phyloP scores from a whole-genome alignment of 2,797 vertebrate genomes.

The Carapus acus region DNA sequence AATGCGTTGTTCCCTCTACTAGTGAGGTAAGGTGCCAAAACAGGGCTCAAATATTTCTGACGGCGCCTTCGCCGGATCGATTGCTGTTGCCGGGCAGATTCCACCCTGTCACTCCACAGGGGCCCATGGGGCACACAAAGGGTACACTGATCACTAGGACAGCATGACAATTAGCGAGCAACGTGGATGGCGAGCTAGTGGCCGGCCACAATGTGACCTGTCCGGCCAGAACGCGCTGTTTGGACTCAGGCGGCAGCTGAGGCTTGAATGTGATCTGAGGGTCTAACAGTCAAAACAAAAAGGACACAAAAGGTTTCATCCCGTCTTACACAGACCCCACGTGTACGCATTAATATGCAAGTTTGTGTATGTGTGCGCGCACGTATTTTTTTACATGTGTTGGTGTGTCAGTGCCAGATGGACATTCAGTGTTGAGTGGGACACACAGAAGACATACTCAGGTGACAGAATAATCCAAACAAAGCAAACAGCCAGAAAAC shows the following conservation, averaged over 20 bases:
- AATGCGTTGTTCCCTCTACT: background rate
- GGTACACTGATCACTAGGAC: background rate
- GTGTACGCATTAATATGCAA: conserved; percentile 65
- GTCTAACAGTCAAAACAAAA: conserved; percentile 3
- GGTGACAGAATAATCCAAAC: conserved; percentile 66
- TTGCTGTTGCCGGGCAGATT: conserved; percentile 3
- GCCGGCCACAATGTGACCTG: conserved; percentile 23
- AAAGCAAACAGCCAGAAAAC: conserved; percentile 66
- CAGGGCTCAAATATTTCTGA: background rate
- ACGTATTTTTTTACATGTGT: conserved; percentile 30
- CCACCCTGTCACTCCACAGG: no score
- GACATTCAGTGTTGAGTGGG: conserved; percentile 76
- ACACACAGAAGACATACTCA: conserved; percentile 74
- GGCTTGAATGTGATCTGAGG: conserved; percentile 31
- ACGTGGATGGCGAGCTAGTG: no score
- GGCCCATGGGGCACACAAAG: no score
- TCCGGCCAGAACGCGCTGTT: conserved; percentile 15
- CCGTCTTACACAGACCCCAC: no score
- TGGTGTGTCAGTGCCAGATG: conserved; percentile 67
- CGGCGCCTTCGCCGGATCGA: conserved; percentile 5
- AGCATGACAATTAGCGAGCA: no score
- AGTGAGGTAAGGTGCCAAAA: background rate
- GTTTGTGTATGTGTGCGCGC: conserved; percentile 40
- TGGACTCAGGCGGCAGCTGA: no score
- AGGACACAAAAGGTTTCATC: conserved; percentile 45